phyloP scores from a whole-genome alignment of 1,140 invertebrate species.

The Drosophila nikananu region DNA sequence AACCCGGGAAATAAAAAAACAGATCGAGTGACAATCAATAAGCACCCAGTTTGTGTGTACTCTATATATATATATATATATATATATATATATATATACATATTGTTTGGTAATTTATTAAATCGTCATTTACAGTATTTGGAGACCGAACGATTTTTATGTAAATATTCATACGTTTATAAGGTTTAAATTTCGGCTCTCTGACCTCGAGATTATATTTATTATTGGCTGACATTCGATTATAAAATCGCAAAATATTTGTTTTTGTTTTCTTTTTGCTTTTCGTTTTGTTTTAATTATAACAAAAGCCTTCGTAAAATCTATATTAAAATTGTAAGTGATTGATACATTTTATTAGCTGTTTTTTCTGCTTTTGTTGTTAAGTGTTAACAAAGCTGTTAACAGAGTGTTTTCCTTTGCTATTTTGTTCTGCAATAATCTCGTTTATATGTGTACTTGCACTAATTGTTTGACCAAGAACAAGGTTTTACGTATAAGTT shows the following conservation, averaged over 20 bases:
- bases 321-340: slow-evolving; percentile 40
- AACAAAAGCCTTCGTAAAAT: slow-evolving; percentile 48
- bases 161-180: slow-evolving; percentile 51
- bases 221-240: slow-evolving; percentile 53
- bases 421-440: slow-evolving; percentile 5
- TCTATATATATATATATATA: slow-evolving; percentile 24
- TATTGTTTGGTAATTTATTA: slow-evolving; percentile 53
- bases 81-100: neutral
- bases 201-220: slow-evolving; percentile 41
- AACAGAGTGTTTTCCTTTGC: slow-evolving; percentile 12
- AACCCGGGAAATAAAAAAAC: neutral
- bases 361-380: slow-evolving; percentile 5
- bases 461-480: slow-evolving; percentile 33
- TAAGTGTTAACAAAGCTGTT: slow-evolving; percentile 13
- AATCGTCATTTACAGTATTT: slow-evolving; percentile 54
- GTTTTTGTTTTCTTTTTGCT: slow-evolving; percentile 11
- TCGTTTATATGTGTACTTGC: slow-evolving; percentile 24
- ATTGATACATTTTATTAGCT: slow-evolving; percentile 33
- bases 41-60: slow-evolving; percentile 11
- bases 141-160: slow-evolving; percentile 51
- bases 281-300: slow-evolving; percentile 2
- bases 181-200: slow-evolving; percentile 40
- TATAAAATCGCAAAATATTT: slow-evolving; percentile 45
- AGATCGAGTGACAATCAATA: neutral
- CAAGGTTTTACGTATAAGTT: slow-evolving; percentile 31